Evolutionary conservation across 1,140 invertebrate genomes (phyloP), one percentile per base, ranked within the genome.

Genomic region (Mercenaria mercenaria): DNA sequence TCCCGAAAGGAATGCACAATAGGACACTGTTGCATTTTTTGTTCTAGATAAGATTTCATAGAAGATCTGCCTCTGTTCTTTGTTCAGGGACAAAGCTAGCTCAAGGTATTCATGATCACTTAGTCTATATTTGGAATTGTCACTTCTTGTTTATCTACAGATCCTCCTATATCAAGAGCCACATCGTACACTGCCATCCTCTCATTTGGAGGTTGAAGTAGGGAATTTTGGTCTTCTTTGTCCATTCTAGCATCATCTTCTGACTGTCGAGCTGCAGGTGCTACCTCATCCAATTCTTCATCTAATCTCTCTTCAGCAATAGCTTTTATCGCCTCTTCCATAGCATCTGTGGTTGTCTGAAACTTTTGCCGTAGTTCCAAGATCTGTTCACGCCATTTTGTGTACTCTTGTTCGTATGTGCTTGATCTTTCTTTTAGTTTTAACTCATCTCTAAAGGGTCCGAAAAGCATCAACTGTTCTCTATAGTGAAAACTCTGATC

Each of bases 401-500:
- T 67, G 26, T 84, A 84, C 41, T 84, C 32, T 6, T 69, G 10
- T 69, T 84, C 81, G 69, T n/a, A 84, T 4, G 61, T 29, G 3
- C 1, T 11, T 3, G 41, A 47, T 84, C 34, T 34, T 13, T 37
- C 81, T 61, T 69, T 84, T 72, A 84, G 26, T 37, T 43, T 64
- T 20, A n/a, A 15, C 56, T 92, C 90, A 50, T 84, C 64, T 26
- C 88, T 90, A 59, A 43, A 92, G 26, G 88, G 84, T 56, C 26
- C 26, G 67, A 77, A 92, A 0, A 92, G 37, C 80, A 92, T 67
- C 20, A 84, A n/a, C 59, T 88, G 74, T 80, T 92, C 89, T 26
- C 91, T 52, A 72, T 79, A 89, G 56, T 82, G 80, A 1, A 85
- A 29, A 61, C 91, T 82, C 47, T 32, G 26, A 34, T 92, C 83